These are phyloP conservation scores for Lamellibrachia luymesi DNA, from an alignment of 1,140 invertebrate genomes.

Conservation along the genomic window DNA sequence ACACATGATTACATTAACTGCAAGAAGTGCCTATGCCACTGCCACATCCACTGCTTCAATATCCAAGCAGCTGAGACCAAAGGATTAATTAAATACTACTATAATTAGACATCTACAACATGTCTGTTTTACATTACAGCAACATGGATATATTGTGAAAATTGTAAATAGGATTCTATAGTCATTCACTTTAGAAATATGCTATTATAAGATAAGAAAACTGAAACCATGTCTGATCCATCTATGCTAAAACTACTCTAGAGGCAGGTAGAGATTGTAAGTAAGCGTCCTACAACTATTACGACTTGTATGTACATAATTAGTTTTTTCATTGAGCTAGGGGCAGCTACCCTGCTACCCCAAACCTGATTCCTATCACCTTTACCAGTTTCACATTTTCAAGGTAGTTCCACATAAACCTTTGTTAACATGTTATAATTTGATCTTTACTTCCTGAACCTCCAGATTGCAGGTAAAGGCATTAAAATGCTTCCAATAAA, in stretches of 20 bases:
- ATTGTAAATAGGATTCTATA: not conserved
- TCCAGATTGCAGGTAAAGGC: not conserved
- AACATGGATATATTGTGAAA: not conserved
- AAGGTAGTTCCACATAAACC: not conserved
- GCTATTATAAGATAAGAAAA: not conserved
- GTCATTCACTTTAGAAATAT: not conserved
- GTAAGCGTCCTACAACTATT: not conserved
- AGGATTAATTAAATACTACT: not conserved
- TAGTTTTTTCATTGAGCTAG: not conserved
- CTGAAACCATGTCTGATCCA: not conserved
- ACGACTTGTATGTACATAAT: not conserved
- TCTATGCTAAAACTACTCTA: not conserved
- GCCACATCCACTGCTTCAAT: not conserved
- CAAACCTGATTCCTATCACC: not conserved
- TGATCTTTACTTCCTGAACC: not conserved
- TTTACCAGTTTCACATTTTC: not conserved
- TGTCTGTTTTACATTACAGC: not conserved
- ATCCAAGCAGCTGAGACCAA: not conserved
- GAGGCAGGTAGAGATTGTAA: not conserved
- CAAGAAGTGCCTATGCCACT: not conserved
- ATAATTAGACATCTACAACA: not conserved
- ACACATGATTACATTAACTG: not conserved
- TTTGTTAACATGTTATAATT: not conserved
- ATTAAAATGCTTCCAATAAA: not conserved
- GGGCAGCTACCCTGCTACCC: too few relatives aligned